Percentiles rank a stretch among this genome's conserved stretches.
Conservation (phyloP, 2,888 invertebrate genomes). For the Agonum fuliginosum region DNA sequence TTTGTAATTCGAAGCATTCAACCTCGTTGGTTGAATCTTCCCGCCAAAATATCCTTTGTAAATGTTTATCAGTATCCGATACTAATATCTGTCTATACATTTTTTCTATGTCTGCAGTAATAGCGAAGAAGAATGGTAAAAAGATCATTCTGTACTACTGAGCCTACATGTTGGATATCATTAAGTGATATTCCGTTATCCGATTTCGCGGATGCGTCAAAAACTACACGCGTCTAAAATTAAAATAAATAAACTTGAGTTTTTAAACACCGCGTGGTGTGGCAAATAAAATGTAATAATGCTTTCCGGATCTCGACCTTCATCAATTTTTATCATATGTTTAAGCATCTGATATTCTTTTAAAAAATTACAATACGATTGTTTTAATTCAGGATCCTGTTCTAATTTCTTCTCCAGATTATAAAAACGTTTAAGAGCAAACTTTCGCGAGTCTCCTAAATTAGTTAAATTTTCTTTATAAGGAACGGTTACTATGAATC, state of each 20-base stretch:
- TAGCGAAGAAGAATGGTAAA: not conserved
- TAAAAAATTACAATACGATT: not conserved
- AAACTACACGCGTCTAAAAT: not conserved
- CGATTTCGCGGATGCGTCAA: not conserved
- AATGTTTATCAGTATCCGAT: not conserved
- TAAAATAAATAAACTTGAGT: not conserved
- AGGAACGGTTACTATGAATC: not conserved
- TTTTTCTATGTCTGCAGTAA: not conserved
- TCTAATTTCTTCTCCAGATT: not conserved
- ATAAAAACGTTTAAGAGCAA: not conserved
- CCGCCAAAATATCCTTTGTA: not conserved
- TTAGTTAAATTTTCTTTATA: not conserved
- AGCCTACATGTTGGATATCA: not conserved
- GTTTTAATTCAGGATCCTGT: not conserved
- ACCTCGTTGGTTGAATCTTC: not conserved
- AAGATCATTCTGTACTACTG: not conserved
- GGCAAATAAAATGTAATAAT: not conserved
- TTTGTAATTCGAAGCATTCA: not conserved
- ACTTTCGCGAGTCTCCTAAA: not conserved
- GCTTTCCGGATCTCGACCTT: not conserved
- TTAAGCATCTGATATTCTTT: not conserved
- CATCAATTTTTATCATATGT: not conserved
- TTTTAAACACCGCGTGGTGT: not conserved
- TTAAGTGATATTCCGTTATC: not conserved
- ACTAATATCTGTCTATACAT: not conserved